phyloP scores from a whole-genome alignment of 2,888 invertebrate genomes.

The Ophonus ardosiacus region DNA sequence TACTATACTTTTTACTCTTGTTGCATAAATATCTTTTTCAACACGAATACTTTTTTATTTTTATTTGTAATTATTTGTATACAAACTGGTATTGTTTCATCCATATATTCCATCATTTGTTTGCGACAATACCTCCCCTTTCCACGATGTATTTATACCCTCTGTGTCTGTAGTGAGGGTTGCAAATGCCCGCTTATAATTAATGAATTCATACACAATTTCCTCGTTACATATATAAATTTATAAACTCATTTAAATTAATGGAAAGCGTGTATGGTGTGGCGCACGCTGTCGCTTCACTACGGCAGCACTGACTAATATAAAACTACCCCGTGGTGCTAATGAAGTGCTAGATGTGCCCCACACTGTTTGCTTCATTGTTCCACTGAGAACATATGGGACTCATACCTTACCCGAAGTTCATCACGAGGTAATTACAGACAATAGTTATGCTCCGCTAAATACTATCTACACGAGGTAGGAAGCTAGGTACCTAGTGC shows the following conservation, averaged over 20 bases:
- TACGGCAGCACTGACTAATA: conserved; percentile 65
- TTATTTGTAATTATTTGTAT: too few relatives aligned
- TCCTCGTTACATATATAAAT: conserved; percentile 62
- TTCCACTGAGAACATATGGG: neutral
- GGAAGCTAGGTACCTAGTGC: too few relatives aligned
- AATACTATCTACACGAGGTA: too few relatives aligned
- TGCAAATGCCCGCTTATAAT: conserved; percentile 44
- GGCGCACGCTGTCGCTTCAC: neutral
- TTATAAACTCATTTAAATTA: conserved; percentile 64
- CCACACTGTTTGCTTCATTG: neutral
- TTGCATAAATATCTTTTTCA: too few relatives aligned
- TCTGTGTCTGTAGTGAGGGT: conserved; percentile 2
- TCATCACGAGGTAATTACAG: too few relatives aligned
- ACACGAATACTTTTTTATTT: too few relatives aligned
- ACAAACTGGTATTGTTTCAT: too few relatives aligned
- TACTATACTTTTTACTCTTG: too few relatives aligned
- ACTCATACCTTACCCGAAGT: too few relatives aligned
- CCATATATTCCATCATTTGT: too few relatives aligned
- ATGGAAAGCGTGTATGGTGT: conserved; percentile 42
- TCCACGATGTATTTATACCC: neutral
- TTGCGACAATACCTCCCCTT: neutral
- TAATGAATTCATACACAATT: conserved; percentile 64
- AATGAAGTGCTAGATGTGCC: conserved; percentile 73
- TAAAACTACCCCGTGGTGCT: conserved; percentile 73
- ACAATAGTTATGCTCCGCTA: too few relatives aligned